Base-by-base conservation (phyloP, 2,797 vertebrate species). In the Protosalanx chinensis region DNA sequence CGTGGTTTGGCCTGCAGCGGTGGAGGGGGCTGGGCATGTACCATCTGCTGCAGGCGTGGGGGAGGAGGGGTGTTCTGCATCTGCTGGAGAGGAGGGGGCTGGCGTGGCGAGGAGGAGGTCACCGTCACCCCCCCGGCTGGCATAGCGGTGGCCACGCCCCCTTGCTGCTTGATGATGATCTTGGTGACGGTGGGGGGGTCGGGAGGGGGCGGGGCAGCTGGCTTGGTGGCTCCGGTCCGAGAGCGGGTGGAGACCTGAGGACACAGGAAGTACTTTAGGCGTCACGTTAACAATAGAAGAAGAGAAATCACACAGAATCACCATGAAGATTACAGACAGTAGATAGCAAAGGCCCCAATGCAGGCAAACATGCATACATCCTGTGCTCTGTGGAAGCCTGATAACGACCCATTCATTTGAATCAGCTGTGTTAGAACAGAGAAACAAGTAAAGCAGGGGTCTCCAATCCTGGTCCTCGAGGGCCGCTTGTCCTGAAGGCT, bases 61-160 rank as follows among this genome's bases (percentile, higher is more conserved):
- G 94, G 93, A 0, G 82, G 91, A 0, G 90, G 91, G 1, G 94
- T 93, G 80, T 92, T 93, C 87, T 95, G 95, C 90, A 95, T 95
- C 82, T 96, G 95, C 82, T 96, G 91, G 3, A 95, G 93, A 0
- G 96, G 95, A 0, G 96, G 95, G 0, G 96, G 95, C 79, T 93
- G 94, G 18, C 91, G 94, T 0, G 82, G 76, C 3, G 89, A 86
- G 0, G 89, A 82, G 18, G 67, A 12, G 84, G 87, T 90, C 80
- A 81, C 81, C 0, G 86, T 71, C 0, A 92, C 79, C 3, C 72
- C 90, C 30, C 89, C 86, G 0, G 88, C 84, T 82, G 87, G 79
- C 65, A 88, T 88, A 74, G 90, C 88, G 15, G 51, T 53, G 15
- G 51, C 16, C 51, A 53, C 51, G 15, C 51, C 51, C 15, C 51